phyloP scores from a whole-genome alignment of 2,888 invertebrate species.

The Protophormia terraenovae region DNA sequence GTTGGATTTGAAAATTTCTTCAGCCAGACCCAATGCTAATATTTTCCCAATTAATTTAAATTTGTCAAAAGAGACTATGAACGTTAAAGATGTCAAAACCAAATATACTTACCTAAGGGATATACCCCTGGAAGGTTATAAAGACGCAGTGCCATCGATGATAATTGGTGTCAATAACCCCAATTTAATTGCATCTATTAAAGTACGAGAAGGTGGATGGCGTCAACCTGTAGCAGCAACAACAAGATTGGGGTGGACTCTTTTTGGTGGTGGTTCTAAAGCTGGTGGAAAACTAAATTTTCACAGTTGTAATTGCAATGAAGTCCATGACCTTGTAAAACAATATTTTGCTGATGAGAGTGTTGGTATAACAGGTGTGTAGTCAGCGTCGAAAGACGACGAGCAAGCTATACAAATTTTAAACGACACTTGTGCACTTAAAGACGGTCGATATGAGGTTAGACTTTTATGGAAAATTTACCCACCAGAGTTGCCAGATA shows the following conservation, averaged over 20 bases:
- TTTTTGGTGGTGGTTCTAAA: constrained; percentile 22
- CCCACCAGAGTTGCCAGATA: constrained; percentile 24
- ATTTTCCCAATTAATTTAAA: no score
- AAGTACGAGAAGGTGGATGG: constrained; percentile 42
- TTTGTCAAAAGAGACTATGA: constrained; percentile 28
- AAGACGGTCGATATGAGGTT: constrained; percentile 25
- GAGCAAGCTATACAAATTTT: constrained; percentile 31
- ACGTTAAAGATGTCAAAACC: no score
- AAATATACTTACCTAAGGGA: constrained; percentile 19
- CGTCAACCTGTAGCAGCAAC: constrained; percentile 34
- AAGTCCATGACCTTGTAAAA: constrained; percentile 24
- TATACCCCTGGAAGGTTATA: no score
- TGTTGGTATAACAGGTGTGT: constrained; percentile 1
- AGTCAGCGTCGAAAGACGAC: constrained; percentile 9
- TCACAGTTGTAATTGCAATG: constrained; percentile 4
- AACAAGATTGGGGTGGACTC: constrained; percentile 27
- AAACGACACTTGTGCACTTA: neutral
- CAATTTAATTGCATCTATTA: constrained; percentile 31
- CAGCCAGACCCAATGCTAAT: no score
- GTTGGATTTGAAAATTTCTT: neutral
- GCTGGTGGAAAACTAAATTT: no score
- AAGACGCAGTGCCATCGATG: constrained; percentile 16
- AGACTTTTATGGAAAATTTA: constrained; percentile 42
- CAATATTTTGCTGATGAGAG: constrained; percentile 18
- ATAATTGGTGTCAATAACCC: constrained; percentile 44